Conservation (phyloP, 2,113 vertebrate species). For the Piaya cayana region DNA sequence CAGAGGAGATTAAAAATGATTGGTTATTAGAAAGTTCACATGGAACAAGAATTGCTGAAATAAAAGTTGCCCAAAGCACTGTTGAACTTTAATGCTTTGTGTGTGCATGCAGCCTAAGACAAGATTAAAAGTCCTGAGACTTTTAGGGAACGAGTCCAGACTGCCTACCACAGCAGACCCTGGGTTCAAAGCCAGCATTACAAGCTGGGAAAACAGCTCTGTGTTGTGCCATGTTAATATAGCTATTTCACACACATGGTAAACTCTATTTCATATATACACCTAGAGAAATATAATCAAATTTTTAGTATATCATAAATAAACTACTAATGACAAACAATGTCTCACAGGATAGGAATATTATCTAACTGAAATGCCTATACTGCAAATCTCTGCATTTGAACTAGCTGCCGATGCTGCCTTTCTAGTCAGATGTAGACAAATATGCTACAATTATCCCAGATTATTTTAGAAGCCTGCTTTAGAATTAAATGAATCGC, state of each 20-base stretch:
- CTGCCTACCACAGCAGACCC: neutral
- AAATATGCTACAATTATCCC: neutral
- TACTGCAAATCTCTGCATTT: neutral
- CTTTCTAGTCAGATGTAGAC: neutral
- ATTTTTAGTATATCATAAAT: neutral
- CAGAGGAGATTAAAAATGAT: neutral
- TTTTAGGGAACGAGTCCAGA: neutral
- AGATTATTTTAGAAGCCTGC: neutral
- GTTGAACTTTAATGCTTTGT: conserved; percentile 16
- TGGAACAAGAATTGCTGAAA: conserved; percentile 39
- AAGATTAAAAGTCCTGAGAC: conserved; percentile 31
- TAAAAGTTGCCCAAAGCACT: conserved; percentile 28
- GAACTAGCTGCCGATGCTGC: neutral
- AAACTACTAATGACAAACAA: neutral
- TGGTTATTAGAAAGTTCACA: conserved; percentile 45
- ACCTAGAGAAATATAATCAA: neutral
- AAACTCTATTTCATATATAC: neutral
- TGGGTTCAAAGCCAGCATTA: neutral
- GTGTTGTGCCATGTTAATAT: neutral
- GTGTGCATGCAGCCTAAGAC: neutral
- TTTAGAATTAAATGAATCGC: neutral
- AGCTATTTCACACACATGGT: neutral
- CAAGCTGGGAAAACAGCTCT: neutral
- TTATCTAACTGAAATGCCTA: neutral
- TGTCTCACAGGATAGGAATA: neutral